Evolutionary conservation across 2,797 vertebrate genomes (phyloP), one percentile per base, ranked within the genome.

Genomic region (Borostomias antarcticus): DNA sequence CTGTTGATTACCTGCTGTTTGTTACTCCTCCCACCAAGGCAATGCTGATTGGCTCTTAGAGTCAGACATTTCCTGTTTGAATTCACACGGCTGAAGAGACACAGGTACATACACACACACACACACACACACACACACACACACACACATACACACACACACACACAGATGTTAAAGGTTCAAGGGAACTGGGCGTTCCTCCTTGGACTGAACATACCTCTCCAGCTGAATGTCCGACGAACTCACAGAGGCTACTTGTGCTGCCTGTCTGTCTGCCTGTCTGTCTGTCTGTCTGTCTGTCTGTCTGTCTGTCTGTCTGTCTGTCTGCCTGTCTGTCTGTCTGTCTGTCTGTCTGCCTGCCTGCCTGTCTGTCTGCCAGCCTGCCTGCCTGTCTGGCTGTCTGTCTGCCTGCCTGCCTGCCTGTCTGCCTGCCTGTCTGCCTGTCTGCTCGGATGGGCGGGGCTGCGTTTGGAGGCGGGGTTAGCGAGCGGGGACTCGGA

Each of bases 171-270:
- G n/a, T 29, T 23, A n/a, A 48, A n/a, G 19, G 8, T 29, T 4
- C 5, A 23, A 25, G 7, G 9, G 10, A 57, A 30, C 26, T 7
- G 15, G 52, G 8, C 15, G 52, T 54, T 30, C 9, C 35, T 26
- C 7, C 0, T n/a, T 56, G 28, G 53, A 33, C 25, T 43, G 35
- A 40, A 9, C 40, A 53, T 56, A 54, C 70, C 52, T 58, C 10
- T 43, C 58, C 4, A 23, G 35, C 19, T n/a, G 11, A 23, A 29
- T 28, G 45, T 1, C 28, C 62, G 61, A 37, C 30, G n/a, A 2
- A 29, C n/a, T 10, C 64, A 65, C 62, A 69, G 56, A 68, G 62
- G 40, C 56, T 26, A 19, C 37, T 69, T 72, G 64, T 68, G 25
- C 65, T 58, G 13, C 57, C 52, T 40, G 57, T 5, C 51, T 23